Evolutionary conservation across 2,113 vertebrate species (phyloP).

Genomic region (Copsychus sechellarum): DNA sequence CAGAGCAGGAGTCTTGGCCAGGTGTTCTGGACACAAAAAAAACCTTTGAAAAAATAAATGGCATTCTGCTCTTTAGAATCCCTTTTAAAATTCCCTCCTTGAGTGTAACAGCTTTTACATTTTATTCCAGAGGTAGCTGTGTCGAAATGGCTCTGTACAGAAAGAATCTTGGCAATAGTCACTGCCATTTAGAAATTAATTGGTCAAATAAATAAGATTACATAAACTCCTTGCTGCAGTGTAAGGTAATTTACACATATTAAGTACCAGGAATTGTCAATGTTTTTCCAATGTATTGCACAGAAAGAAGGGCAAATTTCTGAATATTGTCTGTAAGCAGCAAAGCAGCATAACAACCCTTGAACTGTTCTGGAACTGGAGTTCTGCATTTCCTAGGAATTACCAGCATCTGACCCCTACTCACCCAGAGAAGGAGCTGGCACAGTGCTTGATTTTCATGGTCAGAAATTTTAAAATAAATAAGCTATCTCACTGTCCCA

Average conservation of each 20-base stretch:
- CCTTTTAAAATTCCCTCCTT: not conserved
- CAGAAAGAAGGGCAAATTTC: not conserved
- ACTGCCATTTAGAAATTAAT: not conserved
- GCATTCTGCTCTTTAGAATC: not conserved
- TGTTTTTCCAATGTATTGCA: not conserved
- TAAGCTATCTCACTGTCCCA: not conserved
- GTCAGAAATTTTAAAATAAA: conserved; percentile 4
- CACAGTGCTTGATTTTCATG: not conserved
- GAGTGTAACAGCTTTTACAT: not conserved
- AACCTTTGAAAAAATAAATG: not conserved
- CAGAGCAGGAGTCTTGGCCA: not conserved
- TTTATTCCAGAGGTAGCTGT: not conserved
- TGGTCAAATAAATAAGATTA: not conserved
- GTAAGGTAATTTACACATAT: not conserved
- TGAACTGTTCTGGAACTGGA: not conserved
- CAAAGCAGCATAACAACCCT: not conserved
- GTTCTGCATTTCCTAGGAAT: not conserved
- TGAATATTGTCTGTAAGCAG: not conserved
- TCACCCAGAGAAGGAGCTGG: not conserved
- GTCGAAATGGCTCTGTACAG: not conserved
- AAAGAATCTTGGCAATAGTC: not conserved
- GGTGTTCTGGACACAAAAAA: not conserved
- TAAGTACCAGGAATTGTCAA: not conserved
- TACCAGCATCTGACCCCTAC: not conserved
- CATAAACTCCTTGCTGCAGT: not conserved